Base-by-base conservation (phyloP, 37 sponge, comb jelly and placozoan species). In the Ianthella basta region DNA sequence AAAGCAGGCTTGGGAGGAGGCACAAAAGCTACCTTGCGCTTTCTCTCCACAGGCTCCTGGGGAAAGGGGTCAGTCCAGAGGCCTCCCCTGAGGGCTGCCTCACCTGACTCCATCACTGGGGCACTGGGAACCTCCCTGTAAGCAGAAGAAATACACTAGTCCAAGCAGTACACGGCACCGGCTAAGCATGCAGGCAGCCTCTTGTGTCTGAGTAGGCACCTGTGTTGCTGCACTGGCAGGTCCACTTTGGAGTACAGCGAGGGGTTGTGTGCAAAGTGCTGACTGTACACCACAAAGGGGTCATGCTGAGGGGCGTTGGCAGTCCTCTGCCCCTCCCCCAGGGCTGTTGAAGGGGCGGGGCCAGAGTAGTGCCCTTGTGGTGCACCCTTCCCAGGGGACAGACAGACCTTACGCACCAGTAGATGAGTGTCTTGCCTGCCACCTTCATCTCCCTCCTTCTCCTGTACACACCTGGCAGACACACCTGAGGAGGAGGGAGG, bases 1-100 rank as follows among this genome's bases (percentile, higher is more conserved):
- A 91, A 85, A 14, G 82, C 86, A 55, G 74, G 35, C 32, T 50
- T 68, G 29, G 92, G 92, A 64, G 89, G 89, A 56, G 92, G 88
- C 40, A 81, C 88, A 20, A 66, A 55, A 2, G 80, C 80, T 15
- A 88, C 70, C 54, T 91, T 91, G 15, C 92, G 55, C 64, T 54
- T 91, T 65, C 68, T 91, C 29, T 24, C 82, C 5, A 14, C 23
- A n/a, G 27, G 38, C 80, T 84, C 89, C 69, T 84, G 85, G 37
- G 80, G 68, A 35, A 74, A 64, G 13, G 80, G 72, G 59, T 84
- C 79, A n/a, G 36, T 40, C 16, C 70, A 64, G 38, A 44, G 44
- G 0, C 16, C 64, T 27, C 66, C 16, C 15, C 59, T 1, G 15
- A 14, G 8, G 2, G 3, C 36, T 3, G 35, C 55, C 59, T 56